Evolutionary conservation across 2,797 vertebrate species (phyloP).

Genomic region (Malacoraja senta): DNA sequence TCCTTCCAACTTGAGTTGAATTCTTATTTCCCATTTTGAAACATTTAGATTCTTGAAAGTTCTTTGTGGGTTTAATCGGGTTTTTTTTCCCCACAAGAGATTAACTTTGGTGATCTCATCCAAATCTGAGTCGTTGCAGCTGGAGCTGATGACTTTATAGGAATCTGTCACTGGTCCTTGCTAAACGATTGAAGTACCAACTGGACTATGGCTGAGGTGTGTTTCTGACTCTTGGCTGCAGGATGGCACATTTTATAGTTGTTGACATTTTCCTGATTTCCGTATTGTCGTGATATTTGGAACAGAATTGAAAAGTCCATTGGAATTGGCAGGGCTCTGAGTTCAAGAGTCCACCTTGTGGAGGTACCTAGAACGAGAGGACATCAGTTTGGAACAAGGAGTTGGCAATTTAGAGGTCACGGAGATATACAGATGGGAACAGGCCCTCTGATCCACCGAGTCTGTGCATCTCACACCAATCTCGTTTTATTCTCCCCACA

Average conservation of each 20-base stretch:
- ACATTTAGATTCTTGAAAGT: neutral
- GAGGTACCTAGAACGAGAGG: no score
- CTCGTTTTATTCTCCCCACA: no score
- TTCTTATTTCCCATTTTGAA: neutral
- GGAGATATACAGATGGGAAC: no score
- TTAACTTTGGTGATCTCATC: neutral
- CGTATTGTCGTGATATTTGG: slow-evolving; percentile 15
- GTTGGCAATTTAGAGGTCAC: no score
- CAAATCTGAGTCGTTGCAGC: neutral
- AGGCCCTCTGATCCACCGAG: no score
- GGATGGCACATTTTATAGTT: neutral
- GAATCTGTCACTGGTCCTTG: neutral
- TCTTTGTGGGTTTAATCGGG: neutral
- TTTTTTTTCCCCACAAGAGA: neutral
- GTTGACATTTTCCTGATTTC: no score
- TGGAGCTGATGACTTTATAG: neutral
- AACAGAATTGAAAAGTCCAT: neutral
- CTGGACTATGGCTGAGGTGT: no score
- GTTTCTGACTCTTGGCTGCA: neutral
- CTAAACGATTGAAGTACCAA: neutral
- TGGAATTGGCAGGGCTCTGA: neutral
- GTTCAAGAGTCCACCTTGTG: no score
- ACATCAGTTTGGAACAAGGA: no score
- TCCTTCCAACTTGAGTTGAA: neutral
- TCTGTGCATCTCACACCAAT: no score